Evolutionary conservation across 2,113 vertebrate species (phyloP).

Genomic region (Macaca nemestrina): DNA sequence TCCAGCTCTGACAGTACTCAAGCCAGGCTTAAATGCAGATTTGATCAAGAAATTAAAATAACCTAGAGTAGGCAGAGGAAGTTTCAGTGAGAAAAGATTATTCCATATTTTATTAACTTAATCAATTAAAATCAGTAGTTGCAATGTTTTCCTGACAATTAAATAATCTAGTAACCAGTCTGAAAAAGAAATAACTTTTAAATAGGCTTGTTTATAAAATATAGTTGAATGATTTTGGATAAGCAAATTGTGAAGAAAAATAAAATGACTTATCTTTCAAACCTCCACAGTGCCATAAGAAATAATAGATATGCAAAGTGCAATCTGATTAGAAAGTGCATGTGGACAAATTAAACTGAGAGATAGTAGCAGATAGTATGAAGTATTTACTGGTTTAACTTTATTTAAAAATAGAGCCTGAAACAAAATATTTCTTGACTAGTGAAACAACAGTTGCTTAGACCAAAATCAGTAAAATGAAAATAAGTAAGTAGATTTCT

Average conservation of each 20-base stretch:
- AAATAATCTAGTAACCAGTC: not conserved
- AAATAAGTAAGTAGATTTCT: not conserved
- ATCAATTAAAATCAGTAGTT: not conserved
- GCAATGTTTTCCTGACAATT: not conserved
- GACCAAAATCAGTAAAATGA: not conserved
- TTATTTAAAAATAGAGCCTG: not conserved
- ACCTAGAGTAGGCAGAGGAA: not conserved
- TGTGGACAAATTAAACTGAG: not conserved
- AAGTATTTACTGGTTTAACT: not conserved
- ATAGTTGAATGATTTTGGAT: not conserved
- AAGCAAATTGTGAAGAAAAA: not conserved
- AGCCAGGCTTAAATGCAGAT: accelerated
- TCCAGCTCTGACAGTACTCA: not conserved
- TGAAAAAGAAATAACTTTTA: not conserved
- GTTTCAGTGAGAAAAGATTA: not conserved
- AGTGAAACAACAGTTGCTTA: not conserved
- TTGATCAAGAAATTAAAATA: not conserved
- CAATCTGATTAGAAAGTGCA: not conserved
- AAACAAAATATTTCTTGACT: not conserved
- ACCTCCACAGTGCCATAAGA: not conserved
- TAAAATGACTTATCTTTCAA: not conserved
- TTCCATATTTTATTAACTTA: not conserved
- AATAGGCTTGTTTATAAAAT: not conserved
- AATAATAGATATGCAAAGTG: not conserved
- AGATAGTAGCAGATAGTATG: not conserved